Evolutionary conservation across 2,797 vertebrate species (phyloP).

Genomic region (Otolemur crassicaudatus): DNA sequence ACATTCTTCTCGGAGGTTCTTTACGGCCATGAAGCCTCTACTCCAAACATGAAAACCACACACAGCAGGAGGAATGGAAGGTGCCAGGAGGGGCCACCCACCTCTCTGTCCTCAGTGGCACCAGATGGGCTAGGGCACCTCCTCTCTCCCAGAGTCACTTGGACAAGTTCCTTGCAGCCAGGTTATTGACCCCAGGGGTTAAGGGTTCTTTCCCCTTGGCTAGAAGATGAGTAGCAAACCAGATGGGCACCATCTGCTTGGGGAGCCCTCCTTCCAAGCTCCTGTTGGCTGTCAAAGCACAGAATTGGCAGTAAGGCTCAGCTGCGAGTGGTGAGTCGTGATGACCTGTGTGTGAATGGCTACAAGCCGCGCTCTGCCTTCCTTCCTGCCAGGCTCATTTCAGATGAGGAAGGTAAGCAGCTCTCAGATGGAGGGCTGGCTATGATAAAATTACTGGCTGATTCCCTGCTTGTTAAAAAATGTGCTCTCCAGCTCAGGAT

Average conservation of each 20-base stretch:
- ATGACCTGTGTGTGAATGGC: background rate
- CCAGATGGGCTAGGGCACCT: no score
- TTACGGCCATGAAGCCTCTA: background rate
- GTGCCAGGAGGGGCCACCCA: accelerated
- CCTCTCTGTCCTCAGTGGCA: background rate
- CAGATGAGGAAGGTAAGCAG: background rate
- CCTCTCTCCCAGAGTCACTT: background rate
- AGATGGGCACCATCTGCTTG: background rate
- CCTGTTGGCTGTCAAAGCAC: background rate
- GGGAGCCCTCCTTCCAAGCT: background rate
- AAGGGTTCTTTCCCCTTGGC: background rate
- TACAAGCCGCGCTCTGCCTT: background rate
- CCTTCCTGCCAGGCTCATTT: background rate
- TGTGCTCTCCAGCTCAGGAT: no score
- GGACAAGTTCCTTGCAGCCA: background rate
- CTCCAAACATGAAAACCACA: background rate
- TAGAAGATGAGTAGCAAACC: background rate
- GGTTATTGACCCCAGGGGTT: background rate
- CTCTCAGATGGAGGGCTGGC: background rate
- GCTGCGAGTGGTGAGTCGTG: no score
- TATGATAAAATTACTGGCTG: background rate
- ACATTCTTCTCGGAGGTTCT: background rate
- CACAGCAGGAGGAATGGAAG: background rate
- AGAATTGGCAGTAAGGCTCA: background rate
- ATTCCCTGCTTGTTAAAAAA: background rate